Conservation (phyloP, 1,140 invertebrate genomes). For the Trichonephila inaurata region DNA sequence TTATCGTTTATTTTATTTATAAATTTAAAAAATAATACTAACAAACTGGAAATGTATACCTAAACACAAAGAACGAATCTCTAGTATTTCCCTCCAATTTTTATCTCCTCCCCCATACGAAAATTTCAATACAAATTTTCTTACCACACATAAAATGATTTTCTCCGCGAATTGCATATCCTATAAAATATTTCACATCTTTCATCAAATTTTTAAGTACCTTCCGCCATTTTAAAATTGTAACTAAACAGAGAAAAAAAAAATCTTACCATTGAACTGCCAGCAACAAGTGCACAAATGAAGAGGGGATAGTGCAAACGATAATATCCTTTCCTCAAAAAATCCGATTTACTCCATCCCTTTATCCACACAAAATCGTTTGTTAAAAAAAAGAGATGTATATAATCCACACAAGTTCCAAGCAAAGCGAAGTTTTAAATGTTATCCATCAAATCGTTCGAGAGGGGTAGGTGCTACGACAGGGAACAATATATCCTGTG, state of each 20-base stretch:
- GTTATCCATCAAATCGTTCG: neutral
- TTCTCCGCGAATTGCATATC: no score
- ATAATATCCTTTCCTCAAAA: neutral
- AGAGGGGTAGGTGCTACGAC: neutral
- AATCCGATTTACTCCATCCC: neutral
- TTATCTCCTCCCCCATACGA: no score
- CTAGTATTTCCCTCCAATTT: no score
- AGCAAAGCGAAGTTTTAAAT: neutral
- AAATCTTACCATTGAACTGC: constrained; percentile 1
- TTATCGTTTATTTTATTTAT: no score
- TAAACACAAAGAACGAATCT: no score
- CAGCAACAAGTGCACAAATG: constrained; percentile 37
- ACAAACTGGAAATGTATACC: no score
- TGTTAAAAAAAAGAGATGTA: neutral
- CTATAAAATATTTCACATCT: neutral
- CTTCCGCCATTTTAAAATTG: neutral
- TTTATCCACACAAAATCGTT: neutral
- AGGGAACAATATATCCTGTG: constrained; percentile 32
- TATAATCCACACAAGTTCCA: neutral
- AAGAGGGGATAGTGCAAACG: neutral
- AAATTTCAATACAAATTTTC: no score
- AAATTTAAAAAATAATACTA: no score
- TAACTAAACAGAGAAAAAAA: neutral
- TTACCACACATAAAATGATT: no score
- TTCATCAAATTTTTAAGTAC: neutral